Percentiles rank a stretch among this genome's conserved stretches.
phyloP scores from a whole-genome alignment of 2,113 vertebrate genomes.

The Peromyscus maniculatus region DNA sequence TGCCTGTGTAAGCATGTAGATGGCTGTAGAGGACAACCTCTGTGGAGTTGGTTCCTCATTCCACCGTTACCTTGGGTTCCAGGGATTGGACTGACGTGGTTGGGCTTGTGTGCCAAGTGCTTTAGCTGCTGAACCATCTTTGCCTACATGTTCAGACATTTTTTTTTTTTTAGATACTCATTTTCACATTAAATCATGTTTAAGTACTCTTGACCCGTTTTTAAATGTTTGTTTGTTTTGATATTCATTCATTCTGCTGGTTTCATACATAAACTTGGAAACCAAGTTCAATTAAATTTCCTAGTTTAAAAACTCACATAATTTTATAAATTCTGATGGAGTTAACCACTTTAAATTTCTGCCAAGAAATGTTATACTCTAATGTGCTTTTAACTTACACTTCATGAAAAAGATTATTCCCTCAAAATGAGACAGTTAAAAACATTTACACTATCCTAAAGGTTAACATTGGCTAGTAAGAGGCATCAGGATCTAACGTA shows the following conservation, averaged over 20 bases:
- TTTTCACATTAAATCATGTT: not conserved
- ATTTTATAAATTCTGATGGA: constrained; percentile 11
- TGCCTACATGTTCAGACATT: not conserved
- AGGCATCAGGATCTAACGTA: not conserved
- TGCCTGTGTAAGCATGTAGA: too few species aligned
- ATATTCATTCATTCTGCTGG: constrained; percentile 19
- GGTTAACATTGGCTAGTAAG: not conserved
- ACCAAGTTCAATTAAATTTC: constrained; percentile 1
- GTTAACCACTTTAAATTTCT: constrained; percentile 44
- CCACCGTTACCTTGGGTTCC: not conserved
- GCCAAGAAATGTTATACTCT: not conserved
- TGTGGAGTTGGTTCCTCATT: not conserved
- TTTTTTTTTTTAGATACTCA: not conserved
- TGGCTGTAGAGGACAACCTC: too few species aligned
- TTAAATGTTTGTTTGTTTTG: not conserved
- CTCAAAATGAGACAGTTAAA: not conserved
- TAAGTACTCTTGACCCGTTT: not conserved
- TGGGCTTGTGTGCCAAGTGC: not conserved
- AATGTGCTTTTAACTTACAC: constrained; percentile 1
- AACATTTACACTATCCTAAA: constrained; percentile 20
- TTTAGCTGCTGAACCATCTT: not conserved
- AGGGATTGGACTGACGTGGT: not conserved
- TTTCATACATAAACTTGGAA: not conserved
- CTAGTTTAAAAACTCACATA: constrained; percentile 51
- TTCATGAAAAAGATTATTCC: constrained; percentile 36